Base-by-base conservation (phyloP, 2,113 vertebrate genomes). In the Percina caprodes region DNA sequence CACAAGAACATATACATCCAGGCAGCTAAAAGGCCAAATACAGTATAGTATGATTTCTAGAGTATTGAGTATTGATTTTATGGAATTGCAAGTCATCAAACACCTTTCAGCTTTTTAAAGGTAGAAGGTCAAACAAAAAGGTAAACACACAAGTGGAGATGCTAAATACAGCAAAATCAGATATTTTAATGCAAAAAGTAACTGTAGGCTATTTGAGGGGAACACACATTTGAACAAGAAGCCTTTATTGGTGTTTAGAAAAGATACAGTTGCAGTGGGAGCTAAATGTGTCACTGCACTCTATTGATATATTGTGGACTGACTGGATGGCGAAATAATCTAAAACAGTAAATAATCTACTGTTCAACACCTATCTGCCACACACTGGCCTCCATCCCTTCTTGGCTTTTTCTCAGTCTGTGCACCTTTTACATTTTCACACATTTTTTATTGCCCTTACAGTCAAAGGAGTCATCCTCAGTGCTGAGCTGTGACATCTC, bases 401-500 rank as follows among this genome's bases (percentile, higher is more conserved):
- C 3, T 60, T 16, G 0, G 7, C 10, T 49, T 39, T 61, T 46
- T 59, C 16, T 42, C 16, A 3, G 8, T 30, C 23, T 52, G 16
- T 11, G 3, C 56, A 11, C 12, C 24, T 56, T 67, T 66, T 21
- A 58, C n/a, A 30, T 61, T 69, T 60, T 66, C 45, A 51, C 59
- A 45, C 13, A 21, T 73, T 66, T 80, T 66, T 69, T 67, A 19
- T 60, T 15, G 4, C 6, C 23, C 8, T n/a, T 55, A 46, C 95
- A 99, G 98, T 99, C 98, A 8, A 99, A 99, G 94, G 98, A 99
- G 90, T 98, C 98, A 13, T 99, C 98, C 0, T 99, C 97, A 1
- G 98, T 99, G 92, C 92, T 99, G 89, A 99, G 98, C 85, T 99
- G 98, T 21, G 98, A 99, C 95, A 99, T 99, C 94, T 99, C 98